Conservation (phyloP, 2,797 vertebrate genomes). For the Amniataba percoides region DNA sequence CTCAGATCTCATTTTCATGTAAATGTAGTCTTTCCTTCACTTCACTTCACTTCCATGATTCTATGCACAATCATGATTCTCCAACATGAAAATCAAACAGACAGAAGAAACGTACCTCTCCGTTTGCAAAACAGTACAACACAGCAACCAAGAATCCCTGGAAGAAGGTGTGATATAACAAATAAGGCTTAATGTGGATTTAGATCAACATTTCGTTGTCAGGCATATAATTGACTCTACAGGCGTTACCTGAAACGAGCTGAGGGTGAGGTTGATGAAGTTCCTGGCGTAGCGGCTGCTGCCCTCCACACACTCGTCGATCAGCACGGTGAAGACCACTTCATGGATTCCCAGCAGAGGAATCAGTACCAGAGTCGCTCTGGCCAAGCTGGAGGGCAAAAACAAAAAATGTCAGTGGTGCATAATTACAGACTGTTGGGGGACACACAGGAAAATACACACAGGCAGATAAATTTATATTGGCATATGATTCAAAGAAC, state of each 20-base stretch:
- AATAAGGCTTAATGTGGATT: constrained; percentile 6
- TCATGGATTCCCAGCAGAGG: constrained; percentile 95
- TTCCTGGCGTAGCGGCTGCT: constrained; percentile 86
- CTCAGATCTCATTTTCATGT: too few relatives aligned
- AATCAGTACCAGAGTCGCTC: constrained; percentile 93
- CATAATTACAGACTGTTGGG: neutral
- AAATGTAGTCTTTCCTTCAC: neutral
- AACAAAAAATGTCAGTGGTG: neutral
- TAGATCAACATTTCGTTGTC: neutral
- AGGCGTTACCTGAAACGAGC: constrained; percentile 91
- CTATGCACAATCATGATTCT: neutral
- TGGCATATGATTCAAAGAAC: constrained; percentile 6
- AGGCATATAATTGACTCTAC: neutral
- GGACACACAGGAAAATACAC: neutral
- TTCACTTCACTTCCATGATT: too few relatives aligned
- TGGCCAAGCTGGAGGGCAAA: constrained; percentile 87
- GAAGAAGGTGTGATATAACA: constrained; percentile 27
- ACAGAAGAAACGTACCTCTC: constrained; percentile 89
- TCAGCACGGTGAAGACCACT: constrained; percentile 90
- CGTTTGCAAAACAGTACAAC: constrained; percentile 96
- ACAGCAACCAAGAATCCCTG: constrained; percentile 94
- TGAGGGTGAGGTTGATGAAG: constrained; percentile 92
- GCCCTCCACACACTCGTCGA: constrained; percentile 91
- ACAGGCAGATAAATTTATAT: neutral
- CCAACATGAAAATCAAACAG: neutral